Base-by-base conservation (phyloP, 2,888 invertebrate genomes). In the Caenorhabditis sulstoni region DNA sequence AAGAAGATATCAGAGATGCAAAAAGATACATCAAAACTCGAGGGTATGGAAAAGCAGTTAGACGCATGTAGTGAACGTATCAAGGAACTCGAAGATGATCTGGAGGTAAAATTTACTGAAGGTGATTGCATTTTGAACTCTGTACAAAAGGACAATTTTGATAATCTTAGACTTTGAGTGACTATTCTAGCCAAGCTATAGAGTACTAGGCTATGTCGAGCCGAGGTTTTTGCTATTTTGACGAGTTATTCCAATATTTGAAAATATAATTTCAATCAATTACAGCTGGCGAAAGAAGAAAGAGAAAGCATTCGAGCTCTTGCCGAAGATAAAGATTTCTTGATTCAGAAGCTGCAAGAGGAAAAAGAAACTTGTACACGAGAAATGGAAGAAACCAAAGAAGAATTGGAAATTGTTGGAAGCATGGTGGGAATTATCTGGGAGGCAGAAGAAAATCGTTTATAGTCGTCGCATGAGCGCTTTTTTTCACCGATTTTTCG, bases 281-380 rank as follows among this genome's bases (percentile, higher is more conserved):
- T n/a, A 29, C 7, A 64, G 45, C 55, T 78, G 8, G 71, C 62
- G 22, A 78, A 78, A 41, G 78, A 78, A 57, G 78, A 78, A 49
- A 45, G 52, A n/a, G 61, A 62, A 44, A 67, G 53, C 50, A 41
- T 71, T 49, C 62, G 61, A 45, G 41, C 50, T 1, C 44, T 78
- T n/a, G 78, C 65, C 0, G 78, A 78, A 20, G 78, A 78, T 29
- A 71, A 62, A 49, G 57, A 78, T 0, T 41, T 55, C 11, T 0
- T n/a, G 11, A 22, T 71, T 3, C 50, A 49, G 14, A 57, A 67
- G 14, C 1, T 73, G 22, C 16, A 62, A 39, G 12, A 5, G 1
- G 47, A 53, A 3, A 8, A 20, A 5, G 61, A 70, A 8, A 44
- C 52, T 0, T 9, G n/a, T 11, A 35, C 41, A 20, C 44, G 14